Conservation (phyloP, 1,140 invertebrate species). For the Eciton burchellii region DNA sequence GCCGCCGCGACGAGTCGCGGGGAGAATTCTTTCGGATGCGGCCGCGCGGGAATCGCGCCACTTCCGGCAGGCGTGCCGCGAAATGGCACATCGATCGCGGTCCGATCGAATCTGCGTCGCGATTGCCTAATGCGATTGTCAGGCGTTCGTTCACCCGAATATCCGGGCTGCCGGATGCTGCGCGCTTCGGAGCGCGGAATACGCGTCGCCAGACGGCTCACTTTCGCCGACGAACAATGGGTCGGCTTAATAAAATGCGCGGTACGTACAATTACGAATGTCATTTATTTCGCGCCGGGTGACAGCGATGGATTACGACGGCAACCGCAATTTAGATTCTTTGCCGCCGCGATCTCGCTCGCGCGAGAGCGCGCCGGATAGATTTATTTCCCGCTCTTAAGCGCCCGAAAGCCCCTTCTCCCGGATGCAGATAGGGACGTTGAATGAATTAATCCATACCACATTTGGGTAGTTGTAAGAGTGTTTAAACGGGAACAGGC, state of each 20-base stretch:
- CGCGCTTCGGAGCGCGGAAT: too few relatives aligned
- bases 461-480: slow-evolving; percentile 61
- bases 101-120: background rate
- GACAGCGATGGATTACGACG: slow-evolving; percentile 61
- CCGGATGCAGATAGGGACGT: slow-evolving; percentile 60
- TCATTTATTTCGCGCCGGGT: slow-evolving; percentile 58
- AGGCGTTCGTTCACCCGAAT: background rate
- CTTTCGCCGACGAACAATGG: slow-evolving; percentile 56
- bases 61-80: background rate
- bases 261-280: slow-evolving; percentile 55
- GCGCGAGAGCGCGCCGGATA: slow-evolving; percentile 51
- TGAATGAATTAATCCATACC: slow-evolving; percentile 63
- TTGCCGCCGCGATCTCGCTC: slow-evolving; percentile 58
- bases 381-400: slow-evolving; percentile 62
- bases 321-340: slow-evolving; percentile 62
- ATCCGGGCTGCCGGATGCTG: slow-evolving; percentile 3
- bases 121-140: background rate
- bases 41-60: background rate
- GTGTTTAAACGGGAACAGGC: slow-evolving; percentile 44
- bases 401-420: slow-evolving; percentile 51
- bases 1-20: slow-evolving; percentile 37
- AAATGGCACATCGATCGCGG: background rate
- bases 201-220: slow-evolving; percentile 39
- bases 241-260: slow-evolving; percentile 56
- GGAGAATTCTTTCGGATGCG: background rate